Percentiles rank a stretch among this genome's conserved stretches.
Evolutionary conservation across 1,140 invertebrate species (phyloP).

Genomic region (Lysiphlebus fabarum): DNA sequence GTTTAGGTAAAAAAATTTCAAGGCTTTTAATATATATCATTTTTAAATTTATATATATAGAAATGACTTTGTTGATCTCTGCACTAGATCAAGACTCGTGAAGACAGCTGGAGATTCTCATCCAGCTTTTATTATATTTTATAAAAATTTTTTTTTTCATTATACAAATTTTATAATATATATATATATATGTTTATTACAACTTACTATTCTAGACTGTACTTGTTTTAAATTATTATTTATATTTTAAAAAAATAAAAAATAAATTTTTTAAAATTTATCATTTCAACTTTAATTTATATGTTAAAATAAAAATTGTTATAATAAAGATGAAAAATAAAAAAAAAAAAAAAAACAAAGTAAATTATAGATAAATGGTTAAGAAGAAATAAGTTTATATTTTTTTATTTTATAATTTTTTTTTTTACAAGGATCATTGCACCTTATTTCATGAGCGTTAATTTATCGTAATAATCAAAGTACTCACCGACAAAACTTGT

Average conservation of each 20-base stretch:
- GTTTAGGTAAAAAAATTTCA: too few relatives aligned
- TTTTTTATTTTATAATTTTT: conserved; percentile 2
- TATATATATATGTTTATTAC: too few relatives aligned
- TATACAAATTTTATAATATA: too few relatives aligned
- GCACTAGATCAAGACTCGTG: conserved; percentile 7
- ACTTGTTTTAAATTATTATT: too few relatives aligned
- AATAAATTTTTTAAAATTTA: too few relatives aligned
- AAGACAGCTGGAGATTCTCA: conserved; percentile 14
- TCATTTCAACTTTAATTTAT: too few relatives aligned
- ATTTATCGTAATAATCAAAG: conserved; percentile 16
- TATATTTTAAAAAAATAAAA: too few relatives aligned
- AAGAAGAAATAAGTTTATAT: neutral
- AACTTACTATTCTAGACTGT: too few relatives aligned
- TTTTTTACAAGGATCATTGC: conserved; percentile 2
- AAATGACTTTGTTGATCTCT: neutral
- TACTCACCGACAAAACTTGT: neutral
- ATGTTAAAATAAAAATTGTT: too few relatives aligned
- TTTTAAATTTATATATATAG: too few relatives aligned
- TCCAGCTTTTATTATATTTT: conserved; percentile 5
- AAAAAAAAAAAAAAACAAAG: neutral
- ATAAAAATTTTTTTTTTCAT: neutral
- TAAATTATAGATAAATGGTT: conserved; percentile 9
- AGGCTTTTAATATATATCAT: too few relatives aligned
- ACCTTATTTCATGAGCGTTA: conserved; percentile 7
- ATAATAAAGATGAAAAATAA: neutral